Base-by-base conservation (phyloP, 2,113 vertebrate genomes). In the Ginglymostoma cirratum region DNA sequence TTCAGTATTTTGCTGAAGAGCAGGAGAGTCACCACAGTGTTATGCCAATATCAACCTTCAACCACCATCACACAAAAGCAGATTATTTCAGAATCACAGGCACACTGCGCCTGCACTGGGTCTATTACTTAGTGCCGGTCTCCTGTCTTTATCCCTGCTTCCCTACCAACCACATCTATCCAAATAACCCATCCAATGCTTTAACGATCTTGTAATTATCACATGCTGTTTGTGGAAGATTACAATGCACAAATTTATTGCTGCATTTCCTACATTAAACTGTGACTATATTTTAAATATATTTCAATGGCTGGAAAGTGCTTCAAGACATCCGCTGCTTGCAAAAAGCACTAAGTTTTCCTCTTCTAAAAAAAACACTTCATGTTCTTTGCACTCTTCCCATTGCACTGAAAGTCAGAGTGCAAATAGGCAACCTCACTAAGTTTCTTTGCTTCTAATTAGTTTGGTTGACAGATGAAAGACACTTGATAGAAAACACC, bases 381-480 rank as follows among this genome's bases (percentile, higher is more conserved):
- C 61, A 93, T 24, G 21, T 15, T 27, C 17, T 72, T 70, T 72
- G 45, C 67, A 76, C 72, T 69, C 94, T 95, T 95, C 94, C 94
- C 70, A 45, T 52, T 95, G 38, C 38, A 72, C 5, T 95, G 19
- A 14, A 52, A 42, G 66, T 95, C 69, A 95, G 69, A 95, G 69
- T 52, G 69, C 27, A 48, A 76, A 34, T 69, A 72, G 42, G 70
- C 70, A 10, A 95, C 69, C 27, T 95, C 66, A 72, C 66, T 38
- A 42, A 5, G 42, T 95, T 70, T 72, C 42, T 48, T 95, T 95
- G 67, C 24, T 24, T 48, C 23, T 12, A 27, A 45, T 45, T 45
- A 67, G 48, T 24, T n/a, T 95, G 67, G 69, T 70, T 95, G 93
- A 45, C 93, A 95, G 93, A 72, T 48, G 12, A 24, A 89, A 89